Percentiles rank a stretch among this genome's conserved stretches.
Conservation (phyloP, 2,888 invertebrate species). For the Operophtera brumata region DNA sequence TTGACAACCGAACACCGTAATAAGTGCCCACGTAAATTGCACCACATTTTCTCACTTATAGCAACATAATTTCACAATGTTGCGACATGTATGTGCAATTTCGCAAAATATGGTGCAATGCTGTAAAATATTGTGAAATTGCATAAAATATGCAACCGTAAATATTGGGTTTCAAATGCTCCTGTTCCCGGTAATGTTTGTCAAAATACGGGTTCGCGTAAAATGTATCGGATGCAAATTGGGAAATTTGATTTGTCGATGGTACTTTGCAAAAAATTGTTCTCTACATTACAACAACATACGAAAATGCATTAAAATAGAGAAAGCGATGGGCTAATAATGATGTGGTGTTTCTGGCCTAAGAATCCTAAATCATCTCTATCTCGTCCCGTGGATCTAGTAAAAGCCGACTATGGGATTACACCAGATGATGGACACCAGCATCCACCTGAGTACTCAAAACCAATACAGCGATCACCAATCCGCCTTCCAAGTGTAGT, state of each 20-base stretch:
- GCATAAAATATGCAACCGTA: slow-evolving; percentile 31
- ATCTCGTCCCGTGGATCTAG: no score
- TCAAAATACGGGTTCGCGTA: slow-evolving; percentile 40
- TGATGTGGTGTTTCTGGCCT: no score
- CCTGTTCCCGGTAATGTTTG: slow-evolving; percentile 25
- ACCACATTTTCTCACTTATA: slow-evolving; percentile 30
- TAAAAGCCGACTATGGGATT: no score
- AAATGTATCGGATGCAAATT: slow-evolving; percentile 33
- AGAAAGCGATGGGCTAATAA: no score
- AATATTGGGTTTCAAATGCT: slow-evolving; percentile 37
- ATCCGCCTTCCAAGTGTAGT: no score
- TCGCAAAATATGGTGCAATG: slow-evolving; percentile 27
- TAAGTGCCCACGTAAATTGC: slow-evolving; percentile 19
- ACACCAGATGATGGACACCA: no score
- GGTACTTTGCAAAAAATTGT: slow-evolving; percentile 5
- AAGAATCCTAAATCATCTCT: no score
- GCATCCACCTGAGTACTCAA: no score
- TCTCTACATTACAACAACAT: not conserved
- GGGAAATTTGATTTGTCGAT: slow-evolving; percentile 16
- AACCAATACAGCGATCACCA: no score
- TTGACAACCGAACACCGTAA: not conserved
- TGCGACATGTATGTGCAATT: slow-evolving; percentile 31
- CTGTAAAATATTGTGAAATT: slow-evolving; percentile 35
- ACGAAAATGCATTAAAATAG: not conserved
- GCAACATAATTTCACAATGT: slow-evolving; percentile 37